Evolutionary conservation across 2,797 vertebrate genomes (phyloP).

Genomic region (Lycodopsis pacificus): DNA sequence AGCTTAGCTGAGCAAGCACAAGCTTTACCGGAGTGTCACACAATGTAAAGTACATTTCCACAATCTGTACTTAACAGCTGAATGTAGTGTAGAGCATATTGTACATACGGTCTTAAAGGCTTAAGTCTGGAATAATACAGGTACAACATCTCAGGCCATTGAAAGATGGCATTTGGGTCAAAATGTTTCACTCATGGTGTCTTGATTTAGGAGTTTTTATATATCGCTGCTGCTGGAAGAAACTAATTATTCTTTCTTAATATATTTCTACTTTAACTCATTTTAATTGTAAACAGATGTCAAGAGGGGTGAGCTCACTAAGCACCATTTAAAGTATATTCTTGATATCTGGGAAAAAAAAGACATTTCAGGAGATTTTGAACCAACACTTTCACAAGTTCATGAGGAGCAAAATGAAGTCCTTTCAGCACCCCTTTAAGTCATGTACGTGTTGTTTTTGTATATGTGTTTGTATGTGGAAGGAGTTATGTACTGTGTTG

Average conservation of each 20-base stretch:
- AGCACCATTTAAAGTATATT: not conserved
- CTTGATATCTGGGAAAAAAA: not conserved
- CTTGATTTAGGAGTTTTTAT: constrained; percentile 43
- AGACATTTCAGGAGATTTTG: not conserved
- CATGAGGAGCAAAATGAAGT: not conserved
- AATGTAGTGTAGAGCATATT: constrained; percentile 74
- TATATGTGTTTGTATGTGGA: not conserved
- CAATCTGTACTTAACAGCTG: constrained; percentile 73
- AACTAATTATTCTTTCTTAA: not conserved
- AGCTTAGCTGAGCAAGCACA: constrained; percentile 81
- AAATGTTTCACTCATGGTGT: constrained; percentile 45
- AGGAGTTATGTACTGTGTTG: not conserved
- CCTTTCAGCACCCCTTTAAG: not conserved
- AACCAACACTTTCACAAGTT: not conserved
- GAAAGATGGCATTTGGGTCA: constrained; percentile 57
- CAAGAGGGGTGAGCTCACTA: not conserved
- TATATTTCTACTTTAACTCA: not conserved
- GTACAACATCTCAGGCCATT: constrained; percentile 62
- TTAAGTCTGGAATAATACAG: constrained; percentile 71
- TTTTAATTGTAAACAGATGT: constrained; percentile 39
- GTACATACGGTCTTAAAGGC: constrained; percentile 73
- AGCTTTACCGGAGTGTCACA: constrained; percentile 73
- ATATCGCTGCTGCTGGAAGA: constrained; percentile 6
- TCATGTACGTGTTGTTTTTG: not conserved
- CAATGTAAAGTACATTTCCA: constrained; percentile 81